phyloP scores from a whole-genome alignment of 2,113 vertebrate genomes.

The Sorex fumeus region DNA sequence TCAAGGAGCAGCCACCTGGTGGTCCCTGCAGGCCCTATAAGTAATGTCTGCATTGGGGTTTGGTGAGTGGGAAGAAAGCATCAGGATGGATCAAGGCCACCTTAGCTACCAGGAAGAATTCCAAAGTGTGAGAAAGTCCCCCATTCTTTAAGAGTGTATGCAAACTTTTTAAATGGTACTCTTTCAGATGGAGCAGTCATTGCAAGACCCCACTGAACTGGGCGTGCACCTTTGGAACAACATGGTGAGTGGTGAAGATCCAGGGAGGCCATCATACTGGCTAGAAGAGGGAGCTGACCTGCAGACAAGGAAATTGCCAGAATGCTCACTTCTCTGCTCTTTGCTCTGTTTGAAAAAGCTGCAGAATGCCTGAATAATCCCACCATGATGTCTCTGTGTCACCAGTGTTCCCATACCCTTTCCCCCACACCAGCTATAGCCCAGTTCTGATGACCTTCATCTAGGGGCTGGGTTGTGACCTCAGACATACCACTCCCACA shows the following conservation, averaged over 20 bases:
- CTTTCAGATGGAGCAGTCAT: conserved; percentile 72
- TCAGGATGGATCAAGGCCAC: background rate
- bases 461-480: no score
- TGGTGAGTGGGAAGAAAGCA: background rate
- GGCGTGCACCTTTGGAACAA: conserved; percentile 88
- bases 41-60: no score
- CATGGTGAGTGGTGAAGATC: conserved; percentile 81
- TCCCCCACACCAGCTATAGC: no score
- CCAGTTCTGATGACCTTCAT: background rate
- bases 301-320: background rate
- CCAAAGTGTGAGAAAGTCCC: background rate
- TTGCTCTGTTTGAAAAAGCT: background rate
- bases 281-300: background rate
- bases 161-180: background rate
- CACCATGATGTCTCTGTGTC: background rate
- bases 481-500: background rate
- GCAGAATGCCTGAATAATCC: background rate
- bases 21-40: background rate
- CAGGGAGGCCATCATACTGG: background rate
- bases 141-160: no score
- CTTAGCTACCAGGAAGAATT: background rate
- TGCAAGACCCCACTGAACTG: conserved; percentile 50
- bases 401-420: background rate
- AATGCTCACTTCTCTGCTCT: fast-evolving
- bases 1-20: background rate